Base-by-base conservation (phyloP, 2,888 invertebrate species). In the Agrochola circellaris region DNA sequence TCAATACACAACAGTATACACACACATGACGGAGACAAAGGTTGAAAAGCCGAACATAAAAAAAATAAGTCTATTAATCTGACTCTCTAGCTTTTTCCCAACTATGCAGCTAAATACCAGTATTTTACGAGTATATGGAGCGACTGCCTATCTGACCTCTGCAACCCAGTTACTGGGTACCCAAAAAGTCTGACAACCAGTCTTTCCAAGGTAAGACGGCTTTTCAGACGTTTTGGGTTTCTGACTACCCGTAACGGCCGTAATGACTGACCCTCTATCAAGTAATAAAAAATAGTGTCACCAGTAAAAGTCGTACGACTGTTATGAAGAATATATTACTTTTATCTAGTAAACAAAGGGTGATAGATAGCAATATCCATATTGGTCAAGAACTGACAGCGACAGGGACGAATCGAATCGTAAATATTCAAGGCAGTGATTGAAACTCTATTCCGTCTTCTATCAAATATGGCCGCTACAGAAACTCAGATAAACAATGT, bases 341-440 rank as follows among this genome's bases (percentile, higher is more conserved):
- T 77, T 26, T n/a, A 26, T n/a, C 20, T 30, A 23, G 13, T 26
- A 69, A 64, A 54, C n/a, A 73, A 61, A 38, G 58, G 30, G 60
- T 64, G 54, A 58, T 45, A 6, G 51, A 66, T 61, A 26, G 15
- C 23, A 6, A 23, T 23, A 73, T 68, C 30, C 15, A 30, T 60
- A 48, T n/a, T 17, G 13, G 26, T 56, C 61, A 38, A 45, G 45
- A 60, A 69, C 68, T 81, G 66, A 71, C 81, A 60, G n/a, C 20
- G 68, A 73, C 69, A 30, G 11, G 70, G 85, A 83, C 62, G 54
- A 85, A 85, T 81, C 13, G 69, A 69, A 83, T 62, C 69, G 58
- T 42, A 69, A 76, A 83, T 72, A 80, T 75, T 81, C 58, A 69
- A 45, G 72, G 73, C 61, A 75, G 45, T 73, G 84, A 84, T 80